A percentile compares a stretch with the other conserved stretches of the same genome.
phyloP scores from a whole-genome alignment of 2,888 invertebrate genomes.

The Hypomecis punctinalis region DNA sequence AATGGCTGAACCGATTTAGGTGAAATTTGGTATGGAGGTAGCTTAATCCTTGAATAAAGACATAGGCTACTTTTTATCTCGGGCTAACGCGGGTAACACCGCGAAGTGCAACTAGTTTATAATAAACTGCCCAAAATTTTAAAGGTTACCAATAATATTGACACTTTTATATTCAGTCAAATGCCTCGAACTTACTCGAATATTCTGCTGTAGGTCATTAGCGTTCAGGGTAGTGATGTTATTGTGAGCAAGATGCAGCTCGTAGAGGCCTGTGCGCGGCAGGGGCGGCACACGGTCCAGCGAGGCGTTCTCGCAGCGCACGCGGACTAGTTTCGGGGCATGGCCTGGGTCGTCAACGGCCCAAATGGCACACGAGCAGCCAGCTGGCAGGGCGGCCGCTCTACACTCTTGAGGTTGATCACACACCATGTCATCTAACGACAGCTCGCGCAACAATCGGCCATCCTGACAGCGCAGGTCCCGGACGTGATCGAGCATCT shows the following conservation, averaged over 20 bases:
- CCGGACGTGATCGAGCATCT: background rate
- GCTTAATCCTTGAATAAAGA: too few relatives aligned
- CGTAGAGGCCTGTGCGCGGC: conserved; percentile 24
- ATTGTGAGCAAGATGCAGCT: conserved; percentile 38
- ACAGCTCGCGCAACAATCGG: conserved; percentile 34
- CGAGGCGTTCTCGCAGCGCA: conserved; percentile 21
- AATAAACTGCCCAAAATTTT: too few relatives aligned
- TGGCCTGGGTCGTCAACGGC: conserved; percentile 25
- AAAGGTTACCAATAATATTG: too few relatives aligned
- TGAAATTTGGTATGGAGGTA: too few relatives aligned
- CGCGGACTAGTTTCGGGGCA: conserved; percentile 40
- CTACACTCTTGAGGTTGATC: conserved; percentile 17
- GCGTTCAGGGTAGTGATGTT: conserved; percentile 34
- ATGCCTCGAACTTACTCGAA: too few relatives aligned
- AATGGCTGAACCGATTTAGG: too few relatives aligned
- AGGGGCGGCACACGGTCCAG: conserved; percentile 23
- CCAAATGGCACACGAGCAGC: background rate
- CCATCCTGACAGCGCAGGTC: background rate
- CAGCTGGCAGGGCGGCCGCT: conserved; percentile 35
- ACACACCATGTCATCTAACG: conserved; percentile 44
- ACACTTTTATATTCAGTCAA: too few relatives aligned
- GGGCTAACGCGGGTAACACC: too few relatives aligned
- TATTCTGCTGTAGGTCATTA: conserved; percentile 21
- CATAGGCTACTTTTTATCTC: too few relatives aligned
- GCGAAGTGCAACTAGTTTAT: too few relatives aligned